phyloP scores from a whole-genome alignment of 1,140 invertebrate genomes.

The Ips nitidus region DNA sequence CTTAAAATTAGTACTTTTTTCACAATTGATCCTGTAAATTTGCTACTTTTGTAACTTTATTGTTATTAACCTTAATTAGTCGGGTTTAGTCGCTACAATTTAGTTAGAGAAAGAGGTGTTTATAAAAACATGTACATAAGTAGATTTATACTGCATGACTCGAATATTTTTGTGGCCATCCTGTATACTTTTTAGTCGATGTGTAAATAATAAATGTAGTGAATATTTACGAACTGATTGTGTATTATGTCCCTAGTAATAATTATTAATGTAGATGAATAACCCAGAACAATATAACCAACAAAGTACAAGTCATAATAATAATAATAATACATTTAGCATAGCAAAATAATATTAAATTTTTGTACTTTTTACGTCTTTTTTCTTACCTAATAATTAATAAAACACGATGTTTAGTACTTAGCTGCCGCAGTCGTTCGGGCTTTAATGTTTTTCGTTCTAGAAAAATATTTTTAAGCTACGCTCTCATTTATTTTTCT shows the following conservation, averaged over 20 bases:
- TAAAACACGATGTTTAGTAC: too few species aligned
- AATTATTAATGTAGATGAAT: background rate
- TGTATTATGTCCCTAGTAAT: background rate
- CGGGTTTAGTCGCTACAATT: too few species aligned
- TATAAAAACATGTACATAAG: too few species aligned
- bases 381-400: too few species aligned
- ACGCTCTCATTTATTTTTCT: background rate
- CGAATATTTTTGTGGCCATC: conserved; percentile 18
- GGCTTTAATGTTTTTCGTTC: conserved; percentile 7
- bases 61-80: too few species aligned
- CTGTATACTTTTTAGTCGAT: conserved; percentile 15
- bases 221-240: background rate
- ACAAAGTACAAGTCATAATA: conserved; percentile 15
- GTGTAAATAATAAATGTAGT: conserved; percentile 22
- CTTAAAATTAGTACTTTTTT: too few species aligned
- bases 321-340: background rate
- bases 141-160: background rate
- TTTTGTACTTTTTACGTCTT: too few species aligned
- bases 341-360: too few species aligned
- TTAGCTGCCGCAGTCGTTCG: background rate
- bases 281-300: conserved; percentile 10
- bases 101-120: too few species aligned
- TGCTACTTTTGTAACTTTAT: too few species aligned
- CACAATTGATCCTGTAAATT: too few species aligned
- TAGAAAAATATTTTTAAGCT: conserved; percentile 22